phyloP scores from a whole-genome alignment of 2,113 vertebrate species.

The Bostrychus sinensis region DNA sequence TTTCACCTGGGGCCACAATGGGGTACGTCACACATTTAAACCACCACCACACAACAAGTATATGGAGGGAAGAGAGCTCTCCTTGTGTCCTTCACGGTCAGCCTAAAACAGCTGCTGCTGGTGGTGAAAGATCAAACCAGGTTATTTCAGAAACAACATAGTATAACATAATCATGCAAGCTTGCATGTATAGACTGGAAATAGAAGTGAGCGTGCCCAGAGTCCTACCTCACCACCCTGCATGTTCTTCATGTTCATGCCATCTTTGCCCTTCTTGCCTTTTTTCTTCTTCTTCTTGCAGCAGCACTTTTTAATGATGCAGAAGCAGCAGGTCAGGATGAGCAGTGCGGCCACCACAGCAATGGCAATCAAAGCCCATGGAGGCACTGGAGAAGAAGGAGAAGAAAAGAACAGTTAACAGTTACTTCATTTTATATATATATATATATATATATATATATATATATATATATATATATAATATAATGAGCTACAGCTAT shows the following conservation, averaged over 20 bases:
- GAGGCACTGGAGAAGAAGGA: slow-evolving; percentile 83
- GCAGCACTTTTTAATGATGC: slow-evolving; percentile 99
- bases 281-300: slow-evolving; percentile 99
- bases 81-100: slow-evolving; percentile 68
- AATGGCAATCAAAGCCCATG: slow-evolving; percentile 95
- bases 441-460: no score
- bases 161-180: neutral
- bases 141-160: slow-evolving; percentile 39
- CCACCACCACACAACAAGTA: slow-evolving; percentile 57
- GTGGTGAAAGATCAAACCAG: slow-evolving; percentile 64
- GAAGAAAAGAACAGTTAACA: no score
- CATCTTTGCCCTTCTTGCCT: slow-evolving; percentile 93
- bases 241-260: slow-evolving; percentile 97
- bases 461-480: no score
- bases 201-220: slow-evolving; percentile 5
- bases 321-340: slow-evolving; percentile 96
- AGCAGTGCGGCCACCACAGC: slow-evolving; percentile 91
- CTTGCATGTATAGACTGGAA: slow-evolving; percentile 16
- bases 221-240: slow-evolving; percentile 83
- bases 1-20: slow-evolving; percentile 70
- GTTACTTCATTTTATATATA: neutral
- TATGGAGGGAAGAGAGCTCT: slow-evolving; percentile 67
- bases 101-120: slow-evolving; percentile 61
- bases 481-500: no score
- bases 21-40: slow-evolving; percentile 65